Base-by-base conservation (phyloP, 2,888 invertebrate species). In the Acleris emargana region DNA sequence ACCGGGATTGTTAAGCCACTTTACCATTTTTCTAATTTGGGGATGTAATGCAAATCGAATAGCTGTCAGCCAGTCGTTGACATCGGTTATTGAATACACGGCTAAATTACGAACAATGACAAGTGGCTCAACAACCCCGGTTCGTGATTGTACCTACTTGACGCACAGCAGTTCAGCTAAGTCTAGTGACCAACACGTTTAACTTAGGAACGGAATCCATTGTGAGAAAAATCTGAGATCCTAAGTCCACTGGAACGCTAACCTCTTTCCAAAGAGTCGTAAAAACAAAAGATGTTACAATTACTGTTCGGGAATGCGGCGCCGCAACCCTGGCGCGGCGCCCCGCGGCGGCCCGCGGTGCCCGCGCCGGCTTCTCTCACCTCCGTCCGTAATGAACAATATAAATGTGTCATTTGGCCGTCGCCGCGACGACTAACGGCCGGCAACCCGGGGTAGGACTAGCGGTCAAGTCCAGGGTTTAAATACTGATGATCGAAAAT, bases 351-450 rank as follows among this genome's bases (percentile, higher is more conserved):
- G 78, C 88, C 75, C 69, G 91, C 75, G 86, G 73, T 72, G 78
- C 78, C 84, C 79, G 89, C 89, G 89, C 88, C 89, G 80, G 86
- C 89, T 87, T 88, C 89, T 91, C 91, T 90, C 91, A 90, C 91
- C 91, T 91, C 84, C 80, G 74, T 72, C 81, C 77, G 86, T 88
- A 88, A 90, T 88, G 88, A 89, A 89, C 89, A 84, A 88, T 89
- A 89, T 85, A 87, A 89, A 89, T 88, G 89, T 87, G 88, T 87
- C 82, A 85, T 87, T 88, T 82, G 88, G 72, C 76, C 69, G 68
- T 72, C 73, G 70, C 64, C 70, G 67, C 59, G 59, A 62, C 52
- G 58, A 42, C 55, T 55, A 67, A 62, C 52, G 60, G 51, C 50
- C 55, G 62, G 22, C 62, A 68, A 32, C 64, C 64, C 38, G 64